phyloP scores from a whole-genome alignment of 2,113 vertebrate genomes.

The Rallus limicola region DNA sequence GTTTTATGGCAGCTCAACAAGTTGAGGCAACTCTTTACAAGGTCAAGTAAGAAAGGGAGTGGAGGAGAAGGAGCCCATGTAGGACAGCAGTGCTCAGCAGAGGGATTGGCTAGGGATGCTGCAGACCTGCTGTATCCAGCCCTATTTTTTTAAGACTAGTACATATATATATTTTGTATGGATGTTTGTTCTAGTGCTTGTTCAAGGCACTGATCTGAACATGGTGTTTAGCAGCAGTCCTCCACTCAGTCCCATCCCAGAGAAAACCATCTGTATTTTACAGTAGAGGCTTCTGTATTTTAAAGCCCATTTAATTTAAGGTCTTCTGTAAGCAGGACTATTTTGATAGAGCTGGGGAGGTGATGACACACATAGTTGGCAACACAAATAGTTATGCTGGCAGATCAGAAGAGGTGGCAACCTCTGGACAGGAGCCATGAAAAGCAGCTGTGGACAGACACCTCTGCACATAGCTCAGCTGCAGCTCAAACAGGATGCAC shows the following conservation, averaged over 20 bases:
- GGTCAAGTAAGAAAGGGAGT: not conserved
- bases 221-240: not conserved
- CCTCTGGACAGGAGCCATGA: not conserved
- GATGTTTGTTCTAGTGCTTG: not conserved
- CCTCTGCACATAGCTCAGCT: not conserved
- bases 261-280: not conserved
- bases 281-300: not conserved
- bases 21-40: not conserved
- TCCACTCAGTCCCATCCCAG: not conserved
- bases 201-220: not conserved
- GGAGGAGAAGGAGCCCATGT: not conserved
- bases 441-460: not conserved
- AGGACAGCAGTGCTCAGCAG: not conserved
- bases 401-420: not conserved
- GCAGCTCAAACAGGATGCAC: slow-evolving; percentile 23
- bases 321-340: not conserved
- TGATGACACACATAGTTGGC: not conserved
- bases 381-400: not conserved
- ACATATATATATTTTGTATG: not conserved
- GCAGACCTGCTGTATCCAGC: not conserved
- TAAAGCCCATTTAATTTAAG: not conserved
- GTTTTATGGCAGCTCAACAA: not conserved
- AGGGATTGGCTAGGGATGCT: not conserved
- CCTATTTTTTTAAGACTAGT: not conserved
- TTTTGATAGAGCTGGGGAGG: not conserved